Conservation (phyloP, 2,888 invertebrate species). For the Drosophila atroscutellata region DNA sequence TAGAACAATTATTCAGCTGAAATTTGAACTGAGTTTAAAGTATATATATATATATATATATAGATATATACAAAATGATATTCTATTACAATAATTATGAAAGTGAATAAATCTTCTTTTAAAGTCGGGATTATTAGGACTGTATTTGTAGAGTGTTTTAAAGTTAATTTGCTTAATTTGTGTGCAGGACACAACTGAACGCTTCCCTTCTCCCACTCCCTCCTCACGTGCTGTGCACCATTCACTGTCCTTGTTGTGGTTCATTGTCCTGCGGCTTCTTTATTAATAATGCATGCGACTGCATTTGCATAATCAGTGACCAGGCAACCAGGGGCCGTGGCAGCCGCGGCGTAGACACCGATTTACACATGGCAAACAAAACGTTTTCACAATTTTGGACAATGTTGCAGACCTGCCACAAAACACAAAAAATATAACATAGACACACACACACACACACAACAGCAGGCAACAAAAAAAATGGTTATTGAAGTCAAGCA, state of each 20-base stretch:
- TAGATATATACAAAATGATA: background rate
- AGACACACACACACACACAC: slow-evolving; percentile 8
- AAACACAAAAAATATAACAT: slow-evolving; percentile 27
- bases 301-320: slow-evolving; percentile 47
- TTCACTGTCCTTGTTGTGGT: background rate
- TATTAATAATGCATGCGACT: slow-evolving; percentile 60
- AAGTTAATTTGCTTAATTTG: slow-evolving; percentile 26
- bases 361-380: slow-evolving; percentile 58
- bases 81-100: background rate
- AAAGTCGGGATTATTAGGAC: background rate
- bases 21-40: background rate
- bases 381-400: slow-evolving; percentile 46
- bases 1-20: background rate
- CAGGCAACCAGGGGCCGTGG: slow-evolving; percentile 13
- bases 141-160: slow-evolving; percentile 16
- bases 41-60: fast-evolving
- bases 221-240: background rate
- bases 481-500: slow-evolving; percentile 1
- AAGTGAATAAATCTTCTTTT: background rate
- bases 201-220: background rate
- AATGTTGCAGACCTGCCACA: slow-evolving; percentile 43
- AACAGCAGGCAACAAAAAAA: background rate
- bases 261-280: slow-evolving; percentile 35
- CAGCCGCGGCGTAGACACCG: slow-evolving; percentile 40
- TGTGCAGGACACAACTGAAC: slow-evolving; percentile 12